These are phyloP conservation scores for Hesperia comma DNA, from an alignment of 2,888 invertebrate genomes.

Conservation along the genomic window DNA sequence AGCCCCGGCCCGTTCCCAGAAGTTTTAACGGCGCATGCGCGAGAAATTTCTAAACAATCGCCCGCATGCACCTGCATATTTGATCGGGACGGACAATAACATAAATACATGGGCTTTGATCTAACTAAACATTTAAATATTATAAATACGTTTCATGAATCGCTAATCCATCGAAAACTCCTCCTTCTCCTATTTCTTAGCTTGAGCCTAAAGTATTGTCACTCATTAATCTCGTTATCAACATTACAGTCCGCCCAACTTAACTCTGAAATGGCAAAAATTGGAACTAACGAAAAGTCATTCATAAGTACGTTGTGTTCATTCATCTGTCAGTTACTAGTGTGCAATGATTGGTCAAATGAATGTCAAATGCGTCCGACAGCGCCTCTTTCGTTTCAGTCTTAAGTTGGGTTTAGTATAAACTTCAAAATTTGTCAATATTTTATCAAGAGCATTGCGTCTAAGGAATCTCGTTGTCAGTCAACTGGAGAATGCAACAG, in stretches of 20 bases:
- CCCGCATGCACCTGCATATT: slow-evolving; percentile 68
- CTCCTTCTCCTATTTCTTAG: slow-evolving; percentile 49
- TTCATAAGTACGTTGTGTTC: no score
- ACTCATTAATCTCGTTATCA: no score
- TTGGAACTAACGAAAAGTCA: no score
- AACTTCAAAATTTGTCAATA: slow-evolving; percentile 26
- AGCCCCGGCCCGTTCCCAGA: slow-evolving; percentile 59
- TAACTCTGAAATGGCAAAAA: no score
- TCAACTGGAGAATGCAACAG: slow-evolving; percentile 31
- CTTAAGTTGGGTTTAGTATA: background rate
- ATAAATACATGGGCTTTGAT: slow-evolving; percentile 11
- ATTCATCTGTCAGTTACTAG: no score
- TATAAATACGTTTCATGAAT: background rate
- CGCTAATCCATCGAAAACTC: background rate
- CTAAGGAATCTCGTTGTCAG: slow-evolving; percentile 14
- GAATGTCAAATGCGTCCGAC: no score
- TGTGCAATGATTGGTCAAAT: no score
- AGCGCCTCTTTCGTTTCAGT: no score
- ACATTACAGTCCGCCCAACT: no score
- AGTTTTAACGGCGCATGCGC: slow-evolving; percentile 68
- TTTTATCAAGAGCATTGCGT: background rate
- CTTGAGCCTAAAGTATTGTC: no score
- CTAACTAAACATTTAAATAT: background rate
- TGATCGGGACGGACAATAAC: slow-evolving; percentile 45
- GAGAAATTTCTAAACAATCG: slow-evolving; percentile 71